These are phyloP conservation scores for Notarius lentiginosus DNA, from an alignment of 2,113 vertebrate genomes.

Conservation along the genomic window DNA sequence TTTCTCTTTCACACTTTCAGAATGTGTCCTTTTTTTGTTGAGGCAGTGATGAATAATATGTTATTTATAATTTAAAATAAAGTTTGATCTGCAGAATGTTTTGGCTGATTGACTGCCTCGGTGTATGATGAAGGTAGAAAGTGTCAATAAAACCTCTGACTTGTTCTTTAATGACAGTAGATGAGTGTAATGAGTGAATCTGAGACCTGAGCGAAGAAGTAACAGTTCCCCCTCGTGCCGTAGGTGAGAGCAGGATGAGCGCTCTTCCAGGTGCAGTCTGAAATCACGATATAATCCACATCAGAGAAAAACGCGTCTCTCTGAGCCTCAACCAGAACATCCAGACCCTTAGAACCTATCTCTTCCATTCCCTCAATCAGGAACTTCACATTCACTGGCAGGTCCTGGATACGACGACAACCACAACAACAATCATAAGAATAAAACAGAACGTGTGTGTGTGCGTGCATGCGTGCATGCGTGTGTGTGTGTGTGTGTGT, in stretches of 20 bases:
- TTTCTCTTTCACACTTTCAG: too few relatives aligned
- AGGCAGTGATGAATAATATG: too few relatives aligned
- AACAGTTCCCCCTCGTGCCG: slow-evolving; percentile 81
- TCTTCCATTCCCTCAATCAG: slow-evolving; percentile 83
- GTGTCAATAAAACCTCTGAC: neutral
- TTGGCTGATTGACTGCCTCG: too few relatives aligned
- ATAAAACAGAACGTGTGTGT: neutral
- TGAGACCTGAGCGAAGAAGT: slow-evolving; percentile 78
- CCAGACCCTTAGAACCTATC: slow-evolving; percentile 76
- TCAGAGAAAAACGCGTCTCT: slow-evolving; percentile 77
- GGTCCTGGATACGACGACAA: slow-evolving; percentile 62
- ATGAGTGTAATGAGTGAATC: neutral
- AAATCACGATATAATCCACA: slow-evolving; percentile 78
- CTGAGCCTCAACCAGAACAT: slow-evolving; percentile 70
- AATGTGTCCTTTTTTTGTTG: too few relatives aligned
- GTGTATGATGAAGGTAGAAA: neutral
- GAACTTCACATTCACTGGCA: slow-evolving; percentile 81
- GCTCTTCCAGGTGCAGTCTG: slow-evolving; percentile 79
- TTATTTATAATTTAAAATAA: too few relatives aligned
- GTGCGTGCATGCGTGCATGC: neutral
- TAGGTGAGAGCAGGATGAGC: slow-evolving; percentile 76
- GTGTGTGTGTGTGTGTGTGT: slow-evolving; percentile 10
- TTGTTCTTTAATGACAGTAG: neutral
- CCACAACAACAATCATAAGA: neutral
- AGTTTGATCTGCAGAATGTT: too few relatives aligned